Conservation (phyloP, 2,113 vertebrate genomes). For the Callaeas wilsoni region DNA sequence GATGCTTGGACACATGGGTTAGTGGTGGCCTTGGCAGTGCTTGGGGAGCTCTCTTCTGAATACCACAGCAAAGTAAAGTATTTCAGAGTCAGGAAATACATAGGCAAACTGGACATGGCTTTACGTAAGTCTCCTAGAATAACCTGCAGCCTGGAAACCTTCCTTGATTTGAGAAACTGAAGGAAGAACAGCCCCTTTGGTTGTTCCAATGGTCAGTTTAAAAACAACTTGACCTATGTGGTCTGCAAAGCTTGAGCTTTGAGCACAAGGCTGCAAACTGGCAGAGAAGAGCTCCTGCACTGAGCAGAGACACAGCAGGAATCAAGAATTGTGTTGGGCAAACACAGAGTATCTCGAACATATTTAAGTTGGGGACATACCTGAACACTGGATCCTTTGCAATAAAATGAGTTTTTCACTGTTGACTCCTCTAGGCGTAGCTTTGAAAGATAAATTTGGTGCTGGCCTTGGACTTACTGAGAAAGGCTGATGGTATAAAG, state of each 20-base stretch:
- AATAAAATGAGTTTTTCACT: not conserved
- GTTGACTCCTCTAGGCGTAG: not conserved
- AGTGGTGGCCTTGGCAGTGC: not conserved
- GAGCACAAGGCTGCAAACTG: not conserved
- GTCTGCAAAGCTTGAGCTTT: not conserved
- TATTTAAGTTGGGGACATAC: not conserved
- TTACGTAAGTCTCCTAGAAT: not conserved
- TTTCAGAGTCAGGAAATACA: not conserved
- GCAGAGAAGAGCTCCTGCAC: not conserved
- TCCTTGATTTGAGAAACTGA: not conserved
- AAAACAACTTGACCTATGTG: not conserved
- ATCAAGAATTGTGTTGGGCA: not conserved
- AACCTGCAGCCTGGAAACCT: not conserved
- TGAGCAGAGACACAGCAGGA: not conserved
- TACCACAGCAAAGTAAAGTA: not conserved
- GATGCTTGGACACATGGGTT: not conserved
- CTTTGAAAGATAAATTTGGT: not conserved
- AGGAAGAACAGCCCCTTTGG: not conserved
- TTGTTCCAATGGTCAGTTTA: not conserved
- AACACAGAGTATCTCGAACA: not conserved
- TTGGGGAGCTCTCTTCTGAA: not conserved
- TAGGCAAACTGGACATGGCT: not conserved
- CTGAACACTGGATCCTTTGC: not conserved
- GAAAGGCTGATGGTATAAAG: not conserved
- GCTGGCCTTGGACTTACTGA: not conserved